Evolutionary conservation across 2,888 invertebrate genomes (phyloP).

Genomic region (Drosophila mimetica): DNA sequence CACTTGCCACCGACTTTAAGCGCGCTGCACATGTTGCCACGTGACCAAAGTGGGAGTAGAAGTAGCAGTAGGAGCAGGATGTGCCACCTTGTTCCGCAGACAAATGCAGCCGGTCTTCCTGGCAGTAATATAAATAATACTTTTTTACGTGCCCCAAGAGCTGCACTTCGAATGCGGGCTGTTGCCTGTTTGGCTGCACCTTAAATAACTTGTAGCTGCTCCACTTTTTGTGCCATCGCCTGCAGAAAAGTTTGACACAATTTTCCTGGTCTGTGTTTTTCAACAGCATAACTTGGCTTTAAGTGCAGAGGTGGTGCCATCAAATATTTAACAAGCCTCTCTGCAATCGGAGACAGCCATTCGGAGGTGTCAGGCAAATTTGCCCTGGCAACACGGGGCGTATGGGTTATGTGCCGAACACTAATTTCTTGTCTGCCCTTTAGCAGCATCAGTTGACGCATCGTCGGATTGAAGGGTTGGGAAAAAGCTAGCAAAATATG

Average conservation of each 20-base stretch:
- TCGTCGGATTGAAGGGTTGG: neutral
- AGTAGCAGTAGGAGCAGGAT: neutral
- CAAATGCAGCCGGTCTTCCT: constrained; percentile 34
- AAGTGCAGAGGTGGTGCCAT: constrained; percentile 42
- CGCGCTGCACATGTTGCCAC: constrained; percentile 56
- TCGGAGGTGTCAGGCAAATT: constrained; percentile 13
- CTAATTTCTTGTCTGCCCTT: constrained; percentile 14
- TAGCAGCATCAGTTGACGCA: neutral
- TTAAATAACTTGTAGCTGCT: constrained; percentile 66
- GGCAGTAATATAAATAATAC: constrained; percentile 61
- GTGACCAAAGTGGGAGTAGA: constrained; percentile 44
- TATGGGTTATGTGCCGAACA: constrained; percentile 23
- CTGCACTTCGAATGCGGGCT: constrained; percentile 19
- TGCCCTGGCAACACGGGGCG: constrained; percentile 7
- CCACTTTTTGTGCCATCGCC: constrained; percentile 31
- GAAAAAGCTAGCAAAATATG: neutral
- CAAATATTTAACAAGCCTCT: constrained; percentile 58
- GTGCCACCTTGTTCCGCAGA: constrained; percentile 13
- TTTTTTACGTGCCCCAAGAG: constrained; percentile 39
- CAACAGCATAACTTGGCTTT: constrained; percentile 36
- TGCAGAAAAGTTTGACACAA: constrained; percentile 46
- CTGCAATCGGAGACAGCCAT: constrained; percentile 12
- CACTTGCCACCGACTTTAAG: constrained; percentile 47
- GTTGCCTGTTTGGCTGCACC: constrained; percentile 37
- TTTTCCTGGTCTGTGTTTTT: constrained; percentile 36